Percentiles rank a stretch among this genome's conserved stretches.
Evolutionary conservation across 2,888 invertebrate species (phyloP).

Genomic region (Eupithecia inturbata): DNA sequence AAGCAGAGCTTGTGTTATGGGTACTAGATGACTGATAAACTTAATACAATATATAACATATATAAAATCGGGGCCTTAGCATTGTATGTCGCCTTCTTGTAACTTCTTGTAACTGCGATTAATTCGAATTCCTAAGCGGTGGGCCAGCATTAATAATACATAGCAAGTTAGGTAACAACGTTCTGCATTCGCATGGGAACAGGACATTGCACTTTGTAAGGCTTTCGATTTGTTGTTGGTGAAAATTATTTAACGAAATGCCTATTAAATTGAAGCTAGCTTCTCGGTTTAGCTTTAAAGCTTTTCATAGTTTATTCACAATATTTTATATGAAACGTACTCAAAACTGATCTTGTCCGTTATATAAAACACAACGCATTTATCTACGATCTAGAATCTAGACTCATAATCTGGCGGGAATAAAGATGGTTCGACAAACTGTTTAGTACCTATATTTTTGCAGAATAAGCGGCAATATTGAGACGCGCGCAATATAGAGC

Average conservation of each 20-base stretch:
- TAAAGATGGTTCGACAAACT: neutral
- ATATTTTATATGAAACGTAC: neutral
- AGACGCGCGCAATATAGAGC: too few species aligned
- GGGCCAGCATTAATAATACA: conserved; percentile 65
- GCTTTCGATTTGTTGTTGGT: conserved; percentile 8
- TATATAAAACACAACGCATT: neutral
- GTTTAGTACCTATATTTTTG: neutral
- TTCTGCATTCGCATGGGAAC: conserved; percentile 50
- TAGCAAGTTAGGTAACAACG: conserved; percentile 52
- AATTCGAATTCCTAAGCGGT: conserved; percentile 58
- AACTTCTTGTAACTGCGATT: conserved; percentile 56
- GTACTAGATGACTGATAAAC: too few species aligned
- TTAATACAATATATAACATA: too few species aligned
- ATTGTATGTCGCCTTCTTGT: conserved; percentile 4
- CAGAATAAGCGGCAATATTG: neutral
- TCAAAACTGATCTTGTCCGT: neutral
- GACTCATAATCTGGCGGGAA: neutral
- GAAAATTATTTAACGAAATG: neutral
- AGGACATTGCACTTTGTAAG: conserved; percentile 33
- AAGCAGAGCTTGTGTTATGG: too few species aligned
- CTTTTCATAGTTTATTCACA: neutral
- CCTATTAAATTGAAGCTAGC: neutral
- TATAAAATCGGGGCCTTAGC: neutral
- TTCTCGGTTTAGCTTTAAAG: neutral
- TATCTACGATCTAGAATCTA: neutral